These are phyloP conservation scores for Perizoma affinitatum DNA, from an alignment of 2,888 invertebrate genomes.

Conservation along the genomic window DNA sequence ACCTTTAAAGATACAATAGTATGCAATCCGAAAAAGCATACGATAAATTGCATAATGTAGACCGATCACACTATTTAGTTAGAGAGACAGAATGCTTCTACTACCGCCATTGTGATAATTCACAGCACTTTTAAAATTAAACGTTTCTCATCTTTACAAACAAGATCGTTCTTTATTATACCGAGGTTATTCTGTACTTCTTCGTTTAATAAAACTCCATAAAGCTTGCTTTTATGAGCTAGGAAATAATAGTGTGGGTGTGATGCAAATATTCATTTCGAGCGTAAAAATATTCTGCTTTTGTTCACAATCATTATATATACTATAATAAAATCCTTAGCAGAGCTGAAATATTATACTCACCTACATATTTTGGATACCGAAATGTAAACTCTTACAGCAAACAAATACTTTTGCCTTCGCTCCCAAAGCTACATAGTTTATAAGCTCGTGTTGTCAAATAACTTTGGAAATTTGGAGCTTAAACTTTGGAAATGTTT, in stretches of 20 bases:
- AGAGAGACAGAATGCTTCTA: no score
- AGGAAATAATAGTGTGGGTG: neutral
- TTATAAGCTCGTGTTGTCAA: conserved; percentile 5
- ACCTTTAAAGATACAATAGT: no score
- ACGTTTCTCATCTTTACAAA: neutral
- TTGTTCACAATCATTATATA: no score
- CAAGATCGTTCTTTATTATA: neutral
- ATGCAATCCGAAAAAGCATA: no score
- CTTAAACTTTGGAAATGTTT: conserved; percentile 14
- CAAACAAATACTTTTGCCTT: conserved; percentile 1
- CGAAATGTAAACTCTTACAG: neutral
- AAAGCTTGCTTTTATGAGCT: neutral
- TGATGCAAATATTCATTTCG: neutral
- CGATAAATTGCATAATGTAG: no score
- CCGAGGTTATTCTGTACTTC: neutral
- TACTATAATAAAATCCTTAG: no score
- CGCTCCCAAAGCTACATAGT: conserved; percentile 8
- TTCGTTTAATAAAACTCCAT: conserved; percentile 1
- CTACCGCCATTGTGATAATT: neutral
- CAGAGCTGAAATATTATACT: no score
- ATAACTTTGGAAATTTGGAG: conserved; percentile 4
- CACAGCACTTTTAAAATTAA: neutral
- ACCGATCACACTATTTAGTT: no score
- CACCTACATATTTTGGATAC: no score
- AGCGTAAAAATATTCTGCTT: no score